Evolutionary conservation across 1,140 invertebrate genomes (phyloP).

Genomic region (Aphidius ervi): DNA sequence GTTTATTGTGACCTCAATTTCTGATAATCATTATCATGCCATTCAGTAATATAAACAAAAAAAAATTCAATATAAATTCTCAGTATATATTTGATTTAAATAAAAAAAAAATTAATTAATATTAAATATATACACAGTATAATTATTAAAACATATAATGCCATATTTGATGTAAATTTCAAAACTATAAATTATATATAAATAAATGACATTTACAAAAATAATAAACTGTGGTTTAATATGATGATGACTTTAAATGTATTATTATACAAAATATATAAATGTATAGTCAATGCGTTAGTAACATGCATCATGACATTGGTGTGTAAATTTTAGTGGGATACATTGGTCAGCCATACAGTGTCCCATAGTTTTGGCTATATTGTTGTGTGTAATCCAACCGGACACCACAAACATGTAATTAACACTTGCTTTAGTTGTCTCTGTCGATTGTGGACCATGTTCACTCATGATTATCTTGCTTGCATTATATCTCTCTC

Average conservation of each 20-base stretch:
- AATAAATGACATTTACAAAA: too few relatives aligned
- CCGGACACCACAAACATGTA: slow-evolving; percentile 54
- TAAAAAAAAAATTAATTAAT: too few relatives aligned
- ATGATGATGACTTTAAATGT: background rate
- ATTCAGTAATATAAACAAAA: too few relatives aligned
- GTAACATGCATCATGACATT: background rate
- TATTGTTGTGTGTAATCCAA: slow-evolving; percentile 51
- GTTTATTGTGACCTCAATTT: too few relatives aligned
- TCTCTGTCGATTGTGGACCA: slow-evolving; percentile 24
- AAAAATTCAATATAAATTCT: too few relatives aligned
- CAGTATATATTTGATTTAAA: background rate
- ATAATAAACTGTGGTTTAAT: too few relatives aligned
- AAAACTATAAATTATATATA: too few relatives aligned
- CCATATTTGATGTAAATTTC: too few relatives aligned
- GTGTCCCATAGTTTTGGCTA: slow-evolving; percentile 48
- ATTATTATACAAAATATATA: slow-evolving; percentile 6
- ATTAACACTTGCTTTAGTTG: slow-evolving; percentile 51
- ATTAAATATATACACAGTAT: too few relatives aligned
- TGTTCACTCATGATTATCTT: slow-evolving; percentile 7
- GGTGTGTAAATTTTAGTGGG: background rate
- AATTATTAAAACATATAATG: too few relatives aligned
- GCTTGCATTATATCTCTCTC: background rate
- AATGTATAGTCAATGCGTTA: background rate
- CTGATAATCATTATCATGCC: too few relatives aligned
- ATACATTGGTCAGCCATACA: slow-evolving; percentile 24